A percentile compares a stretch with the other conserved stretches of the same genome.
Conservation (phyloP, 1,140 invertebrate species). For the Forficula auricularia region DNA sequence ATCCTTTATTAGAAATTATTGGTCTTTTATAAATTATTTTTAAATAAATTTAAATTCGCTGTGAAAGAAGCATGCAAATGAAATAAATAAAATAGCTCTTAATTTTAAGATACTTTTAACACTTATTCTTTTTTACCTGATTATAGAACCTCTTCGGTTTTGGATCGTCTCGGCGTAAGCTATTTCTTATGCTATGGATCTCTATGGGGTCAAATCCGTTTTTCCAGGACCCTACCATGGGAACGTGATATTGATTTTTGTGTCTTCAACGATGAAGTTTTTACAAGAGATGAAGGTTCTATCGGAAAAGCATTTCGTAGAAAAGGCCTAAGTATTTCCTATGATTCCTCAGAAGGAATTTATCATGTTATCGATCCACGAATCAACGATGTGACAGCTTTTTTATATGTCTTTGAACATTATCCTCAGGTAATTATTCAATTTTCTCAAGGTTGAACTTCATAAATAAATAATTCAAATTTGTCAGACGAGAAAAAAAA, state of each 20-base stretch:
- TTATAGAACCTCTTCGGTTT: constrained; percentile 16
- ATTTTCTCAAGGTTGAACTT: too few species aligned
- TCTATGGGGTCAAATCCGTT: constrained; percentile 33
- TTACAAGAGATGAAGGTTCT: constrained; percentile 25
- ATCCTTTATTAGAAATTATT: too few species aligned
- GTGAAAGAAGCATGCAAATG: too few species aligned
- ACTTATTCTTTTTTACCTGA: too few species aligned
- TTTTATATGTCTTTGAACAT: constrained; percentile 27
- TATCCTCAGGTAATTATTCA: constrained; percentile 19
- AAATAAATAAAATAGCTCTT: too few species aligned
- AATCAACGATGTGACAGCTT: constrained; percentile 15
- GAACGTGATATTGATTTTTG: constrained; percentile 30
- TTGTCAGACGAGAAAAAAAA: too few species aligned
- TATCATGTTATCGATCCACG: constrained; percentile 21
- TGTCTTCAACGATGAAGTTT: constrained; percentile 26
- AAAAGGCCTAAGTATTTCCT: constrained; percentile 21
- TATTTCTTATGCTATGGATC: constrained; percentile 34
- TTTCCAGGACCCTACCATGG: constrained; percentile 28
- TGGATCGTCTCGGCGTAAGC: constrained; percentile 21
- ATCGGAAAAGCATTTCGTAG: constrained; percentile 23
- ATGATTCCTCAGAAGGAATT: constrained; percentile 27
- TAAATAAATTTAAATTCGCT: too few species aligned
- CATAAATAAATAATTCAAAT: too few species aligned
- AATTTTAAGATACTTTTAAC: too few species aligned
- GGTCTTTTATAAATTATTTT: too few species aligned